These are phyloP conservation scores for Hypomesus transpacificus DNA, from an alignment of 2,113 vertebrate species.

Conservation along the genomic window DNA sequence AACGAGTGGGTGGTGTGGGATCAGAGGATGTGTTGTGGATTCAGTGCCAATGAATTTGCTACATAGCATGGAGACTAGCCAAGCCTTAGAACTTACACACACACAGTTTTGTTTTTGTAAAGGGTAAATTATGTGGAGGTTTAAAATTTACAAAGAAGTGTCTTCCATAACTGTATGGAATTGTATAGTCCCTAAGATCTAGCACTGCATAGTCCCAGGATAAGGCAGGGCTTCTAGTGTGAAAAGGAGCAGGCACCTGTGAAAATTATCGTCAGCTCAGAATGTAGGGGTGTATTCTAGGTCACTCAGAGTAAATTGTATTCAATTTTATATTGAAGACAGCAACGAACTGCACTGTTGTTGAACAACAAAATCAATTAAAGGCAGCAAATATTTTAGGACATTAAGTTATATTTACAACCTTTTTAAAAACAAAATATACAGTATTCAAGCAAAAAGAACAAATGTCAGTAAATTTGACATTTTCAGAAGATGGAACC, in stretches of 20 bases:
- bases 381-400: slow-evolving; percentile 6
- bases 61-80: slow-evolving; percentile 19
- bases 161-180: neutral
- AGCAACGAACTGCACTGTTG: neutral
- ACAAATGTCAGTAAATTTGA: slow-evolving; percentile 15
- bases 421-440: slow-evolving; percentile 35
- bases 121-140: neutral
- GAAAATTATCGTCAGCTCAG: slow-evolving; percentile 30
- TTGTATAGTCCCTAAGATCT: neutral
- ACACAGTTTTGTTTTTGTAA: slow-evolving; percentile 16
- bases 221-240: slow-evolving; percentile 13
- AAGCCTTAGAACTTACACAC: slow-evolving; percentile 41
- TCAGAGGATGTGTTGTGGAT: slow-evolving; percentile 46
- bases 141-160: neutral
- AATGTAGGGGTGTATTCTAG: slow-evolving; percentile 11
- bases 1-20: slow-evolving; percentile 26
- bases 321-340: neutral
- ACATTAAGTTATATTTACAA: slow-evolving; percentile 47
- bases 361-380: neutral
- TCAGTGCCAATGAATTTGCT: slow-evolving; percentile 25
- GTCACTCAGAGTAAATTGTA: neutral
- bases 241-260: slow-evolving; percentile 37
- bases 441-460: slow-evolving; percentile 36
- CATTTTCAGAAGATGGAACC: slow-evolving; percentile 32
- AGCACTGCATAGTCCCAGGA: neutral